Base-by-base conservation (phyloP, 1,140 invertebrate species). In the Drosophila chauvacae region DNA sequence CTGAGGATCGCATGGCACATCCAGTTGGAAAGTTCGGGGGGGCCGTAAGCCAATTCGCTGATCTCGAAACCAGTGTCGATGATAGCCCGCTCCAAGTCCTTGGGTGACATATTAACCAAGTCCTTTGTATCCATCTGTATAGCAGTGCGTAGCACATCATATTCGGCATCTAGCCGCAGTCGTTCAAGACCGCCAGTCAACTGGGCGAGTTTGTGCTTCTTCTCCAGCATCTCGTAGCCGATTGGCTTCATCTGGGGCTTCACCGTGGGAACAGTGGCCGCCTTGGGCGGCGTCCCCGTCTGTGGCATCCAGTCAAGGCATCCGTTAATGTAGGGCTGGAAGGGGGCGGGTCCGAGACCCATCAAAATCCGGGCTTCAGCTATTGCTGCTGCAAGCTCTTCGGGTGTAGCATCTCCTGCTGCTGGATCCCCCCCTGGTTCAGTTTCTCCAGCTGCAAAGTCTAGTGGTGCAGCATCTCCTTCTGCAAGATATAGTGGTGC, bases 161-260 rank as follows among this genome's bases (percentile, higher is more conserved):
- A 6, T 14, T 26, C 35, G 2, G 11, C 11, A 1, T 30, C 50
- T 14, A 13, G 44, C 41, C 3, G n/a, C 44, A 14, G 5, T 7
- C 2, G 18, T 0, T 11, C 1, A 16, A 4, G 10, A 6, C 5
- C 11, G 0, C 3, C 44, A 7, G 18, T 4, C 30, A 10, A 10
- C 4, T 9, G 7, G 50, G 30, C 0, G 20, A 2, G 45, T 1
- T 2, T 42, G 13, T 14, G 9, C 10, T 20, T 20, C n/a, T 14
- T 41, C 9, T 13, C 23, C 18, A 41, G 10, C 26, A 64, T 44
- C 28, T 64, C 61, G 35, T 42, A 26, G 18, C 61, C 61, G 4
- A 64, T 64, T 20, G 61, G 61, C 0, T 59, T 59, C 3, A 42
- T 14, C 13, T n/a, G 3, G 47, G 11, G 35, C 0, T 59, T 64